Evolutionary conservation across 2,888 invertebrate species (phyloP).

Genomic region (Mesochorus sp.): DNA sequence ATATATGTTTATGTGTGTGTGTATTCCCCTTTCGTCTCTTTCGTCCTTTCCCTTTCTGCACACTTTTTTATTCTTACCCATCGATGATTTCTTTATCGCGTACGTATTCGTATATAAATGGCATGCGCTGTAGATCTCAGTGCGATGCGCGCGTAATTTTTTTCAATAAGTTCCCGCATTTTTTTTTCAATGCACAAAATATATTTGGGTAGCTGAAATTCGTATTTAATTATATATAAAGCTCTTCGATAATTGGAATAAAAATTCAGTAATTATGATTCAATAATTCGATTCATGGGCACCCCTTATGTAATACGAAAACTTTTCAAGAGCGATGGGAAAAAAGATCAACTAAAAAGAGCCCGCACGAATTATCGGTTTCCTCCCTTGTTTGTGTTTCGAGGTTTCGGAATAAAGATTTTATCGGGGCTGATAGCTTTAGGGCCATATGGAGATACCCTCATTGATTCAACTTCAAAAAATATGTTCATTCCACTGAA

Average conservation of each 20-base stretch:
- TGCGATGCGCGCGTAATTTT: neutral
- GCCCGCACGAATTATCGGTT: slow-evolving; percentile 51
- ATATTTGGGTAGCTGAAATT: neutral
- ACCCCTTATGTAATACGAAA: slow-evolving; percentile 43
- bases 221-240: neutral
- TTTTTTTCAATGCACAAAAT: neutral
- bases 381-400: slow-evolving; percentile 48
- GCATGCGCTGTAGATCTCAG: slow-evolving; percentile 13
- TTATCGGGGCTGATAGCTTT: slow-evolving; percentile 16
- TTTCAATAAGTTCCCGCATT: neutral
- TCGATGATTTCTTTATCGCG: neutral
- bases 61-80: neutral
- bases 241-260: neutral
- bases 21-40: neutral
- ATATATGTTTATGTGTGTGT: no score
- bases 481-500: no score
- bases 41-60: slow-evolving; percentile 20
- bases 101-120: neutral
- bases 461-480: neutral
- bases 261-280: neutral
- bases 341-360: slow-evolving; percentile 10
- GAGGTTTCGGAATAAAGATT: slow-evolving; percentile 23
- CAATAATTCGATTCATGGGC: slow-evolving; percentile 16
- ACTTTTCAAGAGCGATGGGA: neutral
- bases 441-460: neutral